phyloP scores from a whole-genome alignment of 2,113 vertebrate species.

The Haemorhous mexicanus region DNA sequence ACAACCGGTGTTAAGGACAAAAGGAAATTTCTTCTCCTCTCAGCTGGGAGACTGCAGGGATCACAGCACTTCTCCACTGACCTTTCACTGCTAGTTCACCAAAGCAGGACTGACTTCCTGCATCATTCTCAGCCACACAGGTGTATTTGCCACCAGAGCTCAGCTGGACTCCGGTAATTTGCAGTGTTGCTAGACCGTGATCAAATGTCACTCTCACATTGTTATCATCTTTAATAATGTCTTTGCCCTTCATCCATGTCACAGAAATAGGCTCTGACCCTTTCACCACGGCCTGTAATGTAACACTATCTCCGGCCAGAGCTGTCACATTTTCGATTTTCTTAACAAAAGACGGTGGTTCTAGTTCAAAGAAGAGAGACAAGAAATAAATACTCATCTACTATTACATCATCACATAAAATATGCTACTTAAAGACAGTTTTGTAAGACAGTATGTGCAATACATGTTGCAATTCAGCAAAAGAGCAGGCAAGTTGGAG shows the following conservation, averaged over 20 bases:
- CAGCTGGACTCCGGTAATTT: slow-evolving; percentile 82
- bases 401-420: background rate
- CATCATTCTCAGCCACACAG: slow-evolving; percentile 93
- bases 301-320: slow-evolving; percentile 83
- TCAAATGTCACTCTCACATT: slow-evolving; percentile 89
- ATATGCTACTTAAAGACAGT: background rate
- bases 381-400: slow-evolving; percentile 26
- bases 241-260: slow-evolving; percentile 92
- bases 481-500: background rate
- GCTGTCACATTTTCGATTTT: slow-evolving; percentile 89
- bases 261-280: slow-evolving; percentile 91
- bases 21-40: background rate
- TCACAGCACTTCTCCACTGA: slow-evolving; percentile 71
- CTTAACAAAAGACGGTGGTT: slow-evolving; percentile 92
- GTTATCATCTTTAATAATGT: slow-evolving; percentile 88
- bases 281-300: slow-evolving; percentile 86
- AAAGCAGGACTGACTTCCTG: slow-evolving; percentile 92
- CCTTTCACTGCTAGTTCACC: slow-evolving; percentile 93
- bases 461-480: background rate
- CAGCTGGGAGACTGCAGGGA: background rate
- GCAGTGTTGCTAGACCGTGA: slow-evolving; percentile 82
- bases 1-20: slow-evolving; percentile 32
- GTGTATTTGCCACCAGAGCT: slow-evolving; percentile 86
- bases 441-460: background rate
- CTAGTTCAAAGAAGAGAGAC: slow-evolving; percentile 73